phyloP scores from a whole-genome alignment of 2,888 invertebrate species.

The Eristalinus aeneus region DNA sequence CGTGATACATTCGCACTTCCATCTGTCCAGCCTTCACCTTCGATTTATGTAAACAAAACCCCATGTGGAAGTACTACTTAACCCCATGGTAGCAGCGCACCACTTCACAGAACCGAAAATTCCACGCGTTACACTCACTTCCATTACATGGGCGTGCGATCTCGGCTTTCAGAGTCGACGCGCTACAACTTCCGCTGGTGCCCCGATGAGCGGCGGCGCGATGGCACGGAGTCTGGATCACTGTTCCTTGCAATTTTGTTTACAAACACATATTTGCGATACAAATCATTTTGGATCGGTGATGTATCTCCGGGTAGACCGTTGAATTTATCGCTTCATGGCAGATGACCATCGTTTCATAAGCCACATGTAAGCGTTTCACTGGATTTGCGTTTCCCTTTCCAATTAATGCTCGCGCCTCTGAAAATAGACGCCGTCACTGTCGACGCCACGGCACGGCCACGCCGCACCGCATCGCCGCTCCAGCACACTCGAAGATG shows the following conservation, averaged over 20 bases:
- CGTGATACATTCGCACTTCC: not conserved
- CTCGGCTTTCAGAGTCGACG: not conserved
- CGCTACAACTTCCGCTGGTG: not conserved
- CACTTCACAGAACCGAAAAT: not conserved
- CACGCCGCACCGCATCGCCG: not conserved
- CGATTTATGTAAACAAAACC: constrained; percentile 1
- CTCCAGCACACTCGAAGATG: constrained; percentile 8
- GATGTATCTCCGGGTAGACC: constrained; percentile 19
- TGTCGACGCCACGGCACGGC: no score
- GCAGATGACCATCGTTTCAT: constrained; percentile 8
- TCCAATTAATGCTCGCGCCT: constrained; percentile 13
- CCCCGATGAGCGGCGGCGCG: no score
- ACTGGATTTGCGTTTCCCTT: constrained; percentile 17
- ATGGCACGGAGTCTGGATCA: not conserved
- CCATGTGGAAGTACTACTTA: not conserved
- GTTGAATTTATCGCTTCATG: constrained; percentile 33
- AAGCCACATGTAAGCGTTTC: constrained; percentile 14
- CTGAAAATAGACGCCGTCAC: constrained; percentile 34
- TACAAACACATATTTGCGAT: constrained; percentile 1
- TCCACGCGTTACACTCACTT: not conserved
- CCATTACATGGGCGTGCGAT: not conserved
- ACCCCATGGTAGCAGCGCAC: not conserved
- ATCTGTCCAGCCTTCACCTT: constrained; percentile 4
- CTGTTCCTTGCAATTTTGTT: not conserved
- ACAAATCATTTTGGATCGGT: constrained; percentile 10